Evolutionary conservation across 2,888 invertebrate genomes (phyloP).

Genomic region (Halictus ligatus): DNA sequence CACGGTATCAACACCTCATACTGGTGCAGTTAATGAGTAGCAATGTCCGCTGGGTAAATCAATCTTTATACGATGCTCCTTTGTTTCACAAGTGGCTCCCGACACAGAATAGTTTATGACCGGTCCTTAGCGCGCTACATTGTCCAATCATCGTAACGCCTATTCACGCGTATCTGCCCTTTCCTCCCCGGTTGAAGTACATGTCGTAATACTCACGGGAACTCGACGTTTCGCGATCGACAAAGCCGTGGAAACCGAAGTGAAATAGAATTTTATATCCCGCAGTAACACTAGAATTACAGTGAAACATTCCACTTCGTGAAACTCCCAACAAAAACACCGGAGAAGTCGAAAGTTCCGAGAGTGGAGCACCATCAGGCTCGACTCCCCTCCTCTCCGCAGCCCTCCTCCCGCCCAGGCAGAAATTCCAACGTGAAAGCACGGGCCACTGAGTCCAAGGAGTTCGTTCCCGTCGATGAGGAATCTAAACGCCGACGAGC

Average conservation of each 20-base stretch:
- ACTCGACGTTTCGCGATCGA: not conserved
- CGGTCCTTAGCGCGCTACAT: too few species aligned
- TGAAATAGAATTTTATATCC: slow-evolving; percentile 1
- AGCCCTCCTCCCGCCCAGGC: too few species aligned
- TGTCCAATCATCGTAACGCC: too few species aligned
- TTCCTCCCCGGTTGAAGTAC: not conserved
- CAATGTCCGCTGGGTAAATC: too few species aligned
- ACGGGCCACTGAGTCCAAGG: not conserved
- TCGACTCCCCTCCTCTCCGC: not conserved
- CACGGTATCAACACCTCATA: too few species aligned
- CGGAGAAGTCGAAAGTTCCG: not conserved
- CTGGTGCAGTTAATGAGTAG: too few species aligned
- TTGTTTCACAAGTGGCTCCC: too few species aligned
- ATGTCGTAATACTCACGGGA: not conserved
- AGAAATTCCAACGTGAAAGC: not conserved
- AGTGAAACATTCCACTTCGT: slow-evolving; percentile 3
- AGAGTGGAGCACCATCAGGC: slow-evolving; percentile 5
- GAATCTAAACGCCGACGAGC: slow-evolving; percentile 4
- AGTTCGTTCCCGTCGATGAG: slow-evolving; percentile 1
- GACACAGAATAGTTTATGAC: too few species aligned
- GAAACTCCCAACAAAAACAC: slow-evolving; percentile 2
- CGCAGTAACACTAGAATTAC: slow-evolving; percentile 2
- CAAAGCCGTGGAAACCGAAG: not conserved
- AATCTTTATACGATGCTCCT: too few species aligned
- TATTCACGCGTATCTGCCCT: too few species aligned